Conservation (phyloP, 2,888 invertebrate genomes). For the Pocota personata region DNA sequence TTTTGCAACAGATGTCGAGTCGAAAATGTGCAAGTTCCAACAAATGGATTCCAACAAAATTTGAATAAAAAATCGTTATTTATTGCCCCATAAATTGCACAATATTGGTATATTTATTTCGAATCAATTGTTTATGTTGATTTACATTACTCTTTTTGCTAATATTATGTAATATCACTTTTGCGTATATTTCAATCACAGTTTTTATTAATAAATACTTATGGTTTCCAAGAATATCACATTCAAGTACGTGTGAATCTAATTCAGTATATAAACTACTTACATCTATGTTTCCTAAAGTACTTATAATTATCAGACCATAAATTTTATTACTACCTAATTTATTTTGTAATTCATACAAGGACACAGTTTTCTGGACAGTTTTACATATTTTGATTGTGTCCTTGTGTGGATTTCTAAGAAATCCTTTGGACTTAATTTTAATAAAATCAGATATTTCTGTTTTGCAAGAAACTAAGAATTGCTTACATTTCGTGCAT, state of each 20-base stretch:
- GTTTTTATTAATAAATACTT: neutral
- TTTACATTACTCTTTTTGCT: too few species aligned
- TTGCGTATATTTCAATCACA: neutral
- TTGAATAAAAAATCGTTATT: too few species aligned
- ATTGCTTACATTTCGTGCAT: neutral
- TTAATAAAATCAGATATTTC: neutral
- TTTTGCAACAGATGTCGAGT: too few species aligned
- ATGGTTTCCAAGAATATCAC: neutral
- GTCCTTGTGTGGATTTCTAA: neutral
- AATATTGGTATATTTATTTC: too few species aligned
- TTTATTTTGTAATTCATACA: neutral
- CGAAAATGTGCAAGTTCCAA: too few species aligned
- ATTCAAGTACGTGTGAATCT: neutral
- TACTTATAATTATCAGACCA: too few species aligned
- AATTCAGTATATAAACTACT: neutral
- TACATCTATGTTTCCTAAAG: too few species aligned
- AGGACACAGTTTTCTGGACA: neutral
- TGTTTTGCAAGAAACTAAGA: neutral
- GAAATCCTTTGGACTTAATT: neutral
- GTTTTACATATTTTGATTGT: neutral
- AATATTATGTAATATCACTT: neutral
- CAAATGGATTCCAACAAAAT: too few species aligned
- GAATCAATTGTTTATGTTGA: too few species aligned
- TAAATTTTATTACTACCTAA: too few species aligned
- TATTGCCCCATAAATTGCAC: too few species aligned